Base-by-base conservation (phyloP, 2,797 vertebrate genomes). In the Girardinus metallicus region DNA sequence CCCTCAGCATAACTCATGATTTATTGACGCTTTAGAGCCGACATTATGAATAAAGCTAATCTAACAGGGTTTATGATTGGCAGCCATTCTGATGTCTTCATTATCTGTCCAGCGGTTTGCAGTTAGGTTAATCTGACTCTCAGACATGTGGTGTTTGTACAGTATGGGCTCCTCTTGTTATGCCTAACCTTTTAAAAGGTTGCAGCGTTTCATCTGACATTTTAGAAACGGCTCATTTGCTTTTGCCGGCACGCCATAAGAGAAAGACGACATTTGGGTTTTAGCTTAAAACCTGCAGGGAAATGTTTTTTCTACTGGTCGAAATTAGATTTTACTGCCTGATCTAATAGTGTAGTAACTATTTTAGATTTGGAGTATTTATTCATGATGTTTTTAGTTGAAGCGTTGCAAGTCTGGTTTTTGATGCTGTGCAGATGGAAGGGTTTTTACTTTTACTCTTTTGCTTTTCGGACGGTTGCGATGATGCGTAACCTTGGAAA, bases 121-220 rank as follows among this genome's bases (percentile, higher is more conserved):
- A 12, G 51, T 71, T 77, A 85, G 81, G 80, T 80, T 85, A 77
- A 80, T 89, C 80, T 82, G 36, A 23, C 49, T 23, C 76, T 81
- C 83, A 81, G 74, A 73, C 75, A 53, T 70, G 73, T 43, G 74
- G 76, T 73, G 82, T 86, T 88, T 79, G 84, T 84, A 81, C 82
- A 82, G 88, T 75, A 53, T 12, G 80, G 78, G 55, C 76, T 85
- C 76, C 75, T 78, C 86, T 89, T 88, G 90, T 92, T 92, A 90
- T 34, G 75, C 31, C 71, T 88, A 92, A 95, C 93, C 93, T 94
- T 97, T 93, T 2, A 2, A 94, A 95, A 94, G 92, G 93, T 93
- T 88, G 84, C 82, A 81, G 76, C 41, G 29, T 87, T 92, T 88
- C 82, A 39, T 82, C 77, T 93, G 93, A 93, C 93, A 94, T 95